Percentiles rank a stretch among this genome's conserved stretches.
Conservation (phyloP, 2,113 vertebrate species). For the Notarius lentiginosus region DNA sequence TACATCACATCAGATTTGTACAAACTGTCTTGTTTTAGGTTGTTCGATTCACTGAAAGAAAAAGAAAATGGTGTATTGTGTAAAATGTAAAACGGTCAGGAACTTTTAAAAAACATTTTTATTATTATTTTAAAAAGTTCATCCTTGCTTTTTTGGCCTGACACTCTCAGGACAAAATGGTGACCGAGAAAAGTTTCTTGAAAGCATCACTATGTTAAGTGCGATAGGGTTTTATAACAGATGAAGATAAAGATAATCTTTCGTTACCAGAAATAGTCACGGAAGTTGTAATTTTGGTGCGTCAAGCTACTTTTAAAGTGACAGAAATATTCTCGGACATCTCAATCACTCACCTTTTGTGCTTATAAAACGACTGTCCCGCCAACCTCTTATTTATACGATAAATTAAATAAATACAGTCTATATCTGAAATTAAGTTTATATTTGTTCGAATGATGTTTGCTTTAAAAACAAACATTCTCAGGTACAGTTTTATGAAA, state of each 20-base stretch:
- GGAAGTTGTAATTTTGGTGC: no score
- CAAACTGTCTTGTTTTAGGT: constrained; percentile 69
- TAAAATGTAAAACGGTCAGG: not conserved
- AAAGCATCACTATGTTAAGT: no score
- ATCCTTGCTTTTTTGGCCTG: not conserved
- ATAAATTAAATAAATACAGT: not conserved
- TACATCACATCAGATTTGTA: constrained; percentile 73
- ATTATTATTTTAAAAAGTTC: no score
- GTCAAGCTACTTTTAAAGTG: no score
- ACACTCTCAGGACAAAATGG: not conserved
- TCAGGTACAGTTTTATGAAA: no score
- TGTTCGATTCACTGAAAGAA: constrained; percentile 83
- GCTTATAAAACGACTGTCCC: not conserved
- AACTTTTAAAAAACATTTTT: not conserved
- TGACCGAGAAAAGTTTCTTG: no score
- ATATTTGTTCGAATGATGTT: no score
- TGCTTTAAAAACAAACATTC: no score
- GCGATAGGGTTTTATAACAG: not conserved
- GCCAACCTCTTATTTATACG: not conserved
- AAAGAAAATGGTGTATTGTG: constrained; percentile 76
- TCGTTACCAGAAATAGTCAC: not conserved
- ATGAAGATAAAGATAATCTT: not conserved
- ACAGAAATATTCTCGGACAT: not conserved
- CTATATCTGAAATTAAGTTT: no score
- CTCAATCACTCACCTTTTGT: not conserved